Evolutionary conservation across 2,888 invertebrate genomes (phyloP), one percentile per base, ranked within the genome.

Genomic region (Yponomeuta plumbellus): DNA sequence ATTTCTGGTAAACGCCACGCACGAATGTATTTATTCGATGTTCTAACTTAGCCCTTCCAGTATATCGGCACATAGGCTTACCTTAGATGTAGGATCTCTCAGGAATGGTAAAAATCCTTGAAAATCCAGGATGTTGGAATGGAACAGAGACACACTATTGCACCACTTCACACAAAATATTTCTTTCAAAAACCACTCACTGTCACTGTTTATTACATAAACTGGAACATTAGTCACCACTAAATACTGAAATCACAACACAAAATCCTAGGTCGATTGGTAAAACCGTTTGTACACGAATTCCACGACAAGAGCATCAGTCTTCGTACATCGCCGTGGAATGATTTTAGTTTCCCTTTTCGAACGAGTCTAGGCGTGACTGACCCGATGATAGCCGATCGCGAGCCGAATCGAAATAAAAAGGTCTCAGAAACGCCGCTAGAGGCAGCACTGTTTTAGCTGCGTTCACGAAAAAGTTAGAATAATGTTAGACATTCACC

Each of bases 311-410:
- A 86, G 88, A 87, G 89, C 85, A 85, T 90, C 90, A 90, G 87
- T 88, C 86, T 86, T 84, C 83, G 84, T 83, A 85, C 86, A 86
- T 89, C 85, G 88, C 86, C 87, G 85, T 87, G 88, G 86, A 91
- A 89, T 89, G 90, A 89, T 76, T 83, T 83, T 78, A 78, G 85
- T 86, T 90, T 89, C 89, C 86, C 86, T 89, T 89, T 87, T 85
- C 84, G 88, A 88, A 88, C 90, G 86, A 88, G 88, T 89, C 88
- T 89, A 90, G 90, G 90, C 90, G 90, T 90, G 90, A 90, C 90
- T 89, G 84, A 76, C 72, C 83, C 89, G 90, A 89, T 74, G 73
- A 78, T 74, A 80, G 71, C 88, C 90, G 90, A 91, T 76, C 70
- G 71, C 71, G 66, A 66, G 67, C 85, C 87, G 88, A 87, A 76